phyloP scores from a whole-genome alignment of 2,113 vertebrate species.

The Glaucidium brasilianum region DNA sequence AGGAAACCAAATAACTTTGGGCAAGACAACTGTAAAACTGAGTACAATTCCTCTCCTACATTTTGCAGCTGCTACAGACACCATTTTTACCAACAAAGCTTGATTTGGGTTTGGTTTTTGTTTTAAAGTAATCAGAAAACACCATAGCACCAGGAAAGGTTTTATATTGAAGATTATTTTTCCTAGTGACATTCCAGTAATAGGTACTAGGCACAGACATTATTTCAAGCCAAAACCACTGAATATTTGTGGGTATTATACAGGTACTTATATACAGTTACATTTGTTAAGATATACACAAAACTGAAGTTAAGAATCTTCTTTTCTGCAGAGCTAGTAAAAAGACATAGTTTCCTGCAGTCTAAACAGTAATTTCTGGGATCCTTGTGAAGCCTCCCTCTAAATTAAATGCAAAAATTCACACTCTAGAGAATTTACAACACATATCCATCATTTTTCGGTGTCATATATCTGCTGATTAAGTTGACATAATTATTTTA shows the following conservation, averaged over 20 bases:
- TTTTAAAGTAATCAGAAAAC: not conserved
- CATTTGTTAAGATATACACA: not conserved
- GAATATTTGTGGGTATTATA: not conserved
- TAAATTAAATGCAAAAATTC: slow-evolving; percentile 38
- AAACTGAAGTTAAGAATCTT: not conserved
- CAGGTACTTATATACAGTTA: not conserved
- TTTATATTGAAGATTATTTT: not conserved
- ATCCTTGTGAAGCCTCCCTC: not conserved
- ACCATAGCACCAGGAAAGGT: not conserved
- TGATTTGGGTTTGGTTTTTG: no score
- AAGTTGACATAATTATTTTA: slow-evolving; percentile 24
- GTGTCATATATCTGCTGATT: slow-evolving; percentile 6
- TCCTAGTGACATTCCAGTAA: not conserved
- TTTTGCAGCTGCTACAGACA: not conserved
- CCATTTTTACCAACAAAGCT: not conserved
- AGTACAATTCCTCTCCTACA: not conserved
- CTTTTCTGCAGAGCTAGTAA: not conserved
- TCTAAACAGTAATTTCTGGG: not conserved
- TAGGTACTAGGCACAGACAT: not conserved
- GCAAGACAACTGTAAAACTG: not conserved
- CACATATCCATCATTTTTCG: slow-evolving; percentile 54
- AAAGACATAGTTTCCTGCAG: not conserved
- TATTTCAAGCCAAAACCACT: not conserved
- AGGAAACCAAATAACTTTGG: not conserved
- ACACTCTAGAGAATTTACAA: slow-evolving; percentile 1